Evolutionary conservation across 2,113 vertebrate species (phyloP), one percentile per base, ranked within the genome.

Genomic region (Serilophus lunatus): DNA sequence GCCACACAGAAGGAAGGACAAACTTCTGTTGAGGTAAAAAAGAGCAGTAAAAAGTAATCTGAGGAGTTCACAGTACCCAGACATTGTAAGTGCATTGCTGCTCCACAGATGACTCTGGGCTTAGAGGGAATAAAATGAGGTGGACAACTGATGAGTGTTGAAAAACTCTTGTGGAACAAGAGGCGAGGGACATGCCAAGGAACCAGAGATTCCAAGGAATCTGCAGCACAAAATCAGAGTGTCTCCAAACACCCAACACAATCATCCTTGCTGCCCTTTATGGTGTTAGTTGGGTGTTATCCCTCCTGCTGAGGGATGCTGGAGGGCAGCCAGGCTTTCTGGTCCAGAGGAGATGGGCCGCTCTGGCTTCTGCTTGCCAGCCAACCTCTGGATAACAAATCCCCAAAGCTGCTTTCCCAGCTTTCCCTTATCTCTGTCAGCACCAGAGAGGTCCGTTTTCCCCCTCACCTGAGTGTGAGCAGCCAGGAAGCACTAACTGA

Each of bases 331-430:
- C 56, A 40, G 72, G 23, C 7, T 16, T 1, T 9, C 3, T 2
- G 16, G 29, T 36, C 16, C 40, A 16, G 47, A 3, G 2, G 17
- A 54, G 60, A 12, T 0, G 2, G 28, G 80, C 71, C 64, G 72
- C 42, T 35, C 11, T 6, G 56, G 24, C 4, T 40, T 25, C 65
- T 59, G 36, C n/a, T 66, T 50, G 57, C 49, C 2, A 4, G 69
- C 72, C 49, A 10, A 0, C 31, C 57, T 36, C 60, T 49, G 40
- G 56, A 16, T 36, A 49, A 53, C 2, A 0, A 3, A 2, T n/a
- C 74, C 60, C 85, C 89, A 45, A 1, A 0, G 50, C 79, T 54
- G 56, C 53, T 68, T 36, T 60, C 47, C 61, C 56, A 22, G 56
- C 45, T 50, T 33, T 47, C 44, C 57, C 31, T 70, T 71, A 9